Conservation (phyloP, 92 coral and sea anemone genomes). For the Zoanthus solanderi region DNA sequence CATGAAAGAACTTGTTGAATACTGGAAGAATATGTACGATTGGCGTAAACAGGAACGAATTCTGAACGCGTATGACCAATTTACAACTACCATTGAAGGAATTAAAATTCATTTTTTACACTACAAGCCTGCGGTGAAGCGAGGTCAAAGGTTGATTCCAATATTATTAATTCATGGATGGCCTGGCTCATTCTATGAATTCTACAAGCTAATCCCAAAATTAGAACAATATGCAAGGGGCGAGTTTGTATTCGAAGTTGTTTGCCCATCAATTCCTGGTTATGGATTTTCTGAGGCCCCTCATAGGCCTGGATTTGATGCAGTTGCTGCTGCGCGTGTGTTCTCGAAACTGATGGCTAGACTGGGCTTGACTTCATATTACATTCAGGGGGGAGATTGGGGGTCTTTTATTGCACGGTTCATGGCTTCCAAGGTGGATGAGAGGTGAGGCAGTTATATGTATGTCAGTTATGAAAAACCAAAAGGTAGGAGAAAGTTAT, state of each 20-base stretch:
- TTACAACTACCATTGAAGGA: conserved; percentile 80
- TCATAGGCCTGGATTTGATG: conserved; percentile 81
- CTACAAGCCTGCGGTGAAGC: conserved; percentile 69
- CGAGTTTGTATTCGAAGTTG: conserved; percentile 77
- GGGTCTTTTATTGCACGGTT: conserved; percentile 77
- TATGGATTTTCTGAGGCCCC: conserved; percentile 93
- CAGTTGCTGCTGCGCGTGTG: conserved; percentile 73
- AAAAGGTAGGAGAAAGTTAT: no score
- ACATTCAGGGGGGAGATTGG: conserved; percentile 98
- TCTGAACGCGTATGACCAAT: conserved; percentile 78
- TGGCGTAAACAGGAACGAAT: conserved; percentile 83
- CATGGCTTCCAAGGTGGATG: conserved; percentile 74
- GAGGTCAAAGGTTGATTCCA: conserved; percentile 74
- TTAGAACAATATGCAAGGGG: conserved; percentile 59
- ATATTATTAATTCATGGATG: conserved; percentile 94
- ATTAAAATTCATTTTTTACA: conserved; percentile 85
- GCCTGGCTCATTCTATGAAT: conserved; percentile 98
- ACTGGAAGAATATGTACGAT: conserved; percentile 83
- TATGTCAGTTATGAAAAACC: no score
- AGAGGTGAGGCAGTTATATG: conserved; percentile 62
- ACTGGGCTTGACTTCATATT: conserved; percentile 76
- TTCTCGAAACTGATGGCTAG: conserved; percentile 86
- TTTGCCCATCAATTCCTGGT: conserved; percentile 99
- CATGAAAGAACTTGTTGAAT: conserved; percentile 71
- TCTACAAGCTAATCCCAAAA: conserved; percentile 80